Evolutionary conservation across 2,797 vertebrate species (phyloP).

Genomic region (Artibeus jamaicensis): DNA sequence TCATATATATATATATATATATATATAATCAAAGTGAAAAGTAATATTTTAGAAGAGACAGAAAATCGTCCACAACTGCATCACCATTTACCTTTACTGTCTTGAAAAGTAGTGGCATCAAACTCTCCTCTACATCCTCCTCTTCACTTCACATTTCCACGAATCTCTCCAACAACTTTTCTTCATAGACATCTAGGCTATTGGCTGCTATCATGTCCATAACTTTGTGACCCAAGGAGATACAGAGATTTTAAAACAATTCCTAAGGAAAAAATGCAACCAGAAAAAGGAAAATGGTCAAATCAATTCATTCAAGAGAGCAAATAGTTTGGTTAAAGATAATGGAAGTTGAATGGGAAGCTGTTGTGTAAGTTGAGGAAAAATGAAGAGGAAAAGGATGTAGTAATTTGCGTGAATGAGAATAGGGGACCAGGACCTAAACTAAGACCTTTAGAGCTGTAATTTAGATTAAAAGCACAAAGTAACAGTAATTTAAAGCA

Average conservation of each 20-base stretch:
- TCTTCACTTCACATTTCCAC: not conserved
- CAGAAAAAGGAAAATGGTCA: not conserved
- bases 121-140: not conserved
- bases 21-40: not conserved
- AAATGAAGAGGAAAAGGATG: not conserved
- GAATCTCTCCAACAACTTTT: not conserved
- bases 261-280: not conserved
- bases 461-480: slow-evolving; percentile 50
- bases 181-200: not conserved
- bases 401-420: slow-evolving; percentile 9
- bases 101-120: not conserved
- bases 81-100: not conserved
- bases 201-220: not conserved
- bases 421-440: not conserved
- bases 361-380: slow-evolving; percentile 7
- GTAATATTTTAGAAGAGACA: not conserved
- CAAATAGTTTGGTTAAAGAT: not conserved
- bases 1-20: not conserved
- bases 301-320: not conserved
- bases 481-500: slow-evolving; percentile 44
- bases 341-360: not conserved
- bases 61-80: not conserved
- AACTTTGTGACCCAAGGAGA: not conserved
- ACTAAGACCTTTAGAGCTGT: not conserved
- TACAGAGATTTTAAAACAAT: not conserved